Base-by-base conservation (phyloP, 2,113 vertebrate species). In the Numenius arquata region DNA sequence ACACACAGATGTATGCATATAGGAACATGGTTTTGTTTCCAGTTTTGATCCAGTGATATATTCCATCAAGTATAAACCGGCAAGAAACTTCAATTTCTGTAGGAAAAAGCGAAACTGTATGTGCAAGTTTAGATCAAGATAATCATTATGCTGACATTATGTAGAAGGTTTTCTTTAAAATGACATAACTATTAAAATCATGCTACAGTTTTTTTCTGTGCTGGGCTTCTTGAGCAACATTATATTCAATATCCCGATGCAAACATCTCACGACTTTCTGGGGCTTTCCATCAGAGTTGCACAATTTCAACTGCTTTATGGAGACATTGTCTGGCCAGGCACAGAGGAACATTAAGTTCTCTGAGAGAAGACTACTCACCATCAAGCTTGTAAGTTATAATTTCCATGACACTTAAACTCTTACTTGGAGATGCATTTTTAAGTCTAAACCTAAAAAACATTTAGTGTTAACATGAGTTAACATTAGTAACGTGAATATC, bases 1-100 rank as follows among this genome's bases (percentile, higher is more conserved):
- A 43, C 20, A 23, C 5, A 47, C 4, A 40, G 1, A 30, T 9
- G 18, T 5, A 68, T 2, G 3, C 5, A 52, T 18, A 71, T 0
- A 62, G 8, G 17, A 70, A 65, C 26, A 12, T 43, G 19, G 1
- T 36, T 9, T 65, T n/a, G 6, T 76, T 70, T 72, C 22, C 40
- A 27, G 25, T 26, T 30, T 48, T 82, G 34, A 89, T 76, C 6
- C 16, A 53, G 36, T 40, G 25, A 73, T 40, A 56, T 13, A 26
- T 52, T 85, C 27, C 29, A 15, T 20, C 34, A 89, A 61, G 9
- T 26, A 56, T 10, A 43, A 71, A 63, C 15, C 48, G 40, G 14
- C 5, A 89, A 76, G n/a, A 82, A 79, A 76, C 65, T 56, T 67
- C 29, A 43, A 11, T 63, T 81, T 74, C 29, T 21, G 11, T 30